Evolutionary conservation across 2,888 invertebrate genomes (phyloP).

Genomic region (Leptinotarsa tumamoca): DNA sequence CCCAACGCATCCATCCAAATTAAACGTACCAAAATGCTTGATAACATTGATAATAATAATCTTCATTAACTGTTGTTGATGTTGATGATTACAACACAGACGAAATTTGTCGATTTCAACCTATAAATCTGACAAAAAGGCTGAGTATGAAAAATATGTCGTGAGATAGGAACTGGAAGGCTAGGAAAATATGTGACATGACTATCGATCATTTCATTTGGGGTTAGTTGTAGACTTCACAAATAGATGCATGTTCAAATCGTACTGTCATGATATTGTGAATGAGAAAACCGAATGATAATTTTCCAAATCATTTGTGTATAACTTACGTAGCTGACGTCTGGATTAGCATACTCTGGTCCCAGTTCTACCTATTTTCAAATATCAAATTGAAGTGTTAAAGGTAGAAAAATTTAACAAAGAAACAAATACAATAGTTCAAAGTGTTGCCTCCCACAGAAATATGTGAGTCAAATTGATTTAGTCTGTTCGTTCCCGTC

Average conservation of each 20-base stretch:
- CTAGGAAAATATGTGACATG: no score
- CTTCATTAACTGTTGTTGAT: no score
- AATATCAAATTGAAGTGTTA: not conserved
- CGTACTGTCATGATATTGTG: slow-evolving; percentile 1
- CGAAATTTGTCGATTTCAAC: no score
- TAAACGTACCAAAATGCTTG: no score
- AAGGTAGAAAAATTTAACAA: not conserved
- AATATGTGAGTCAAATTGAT: not conserved
- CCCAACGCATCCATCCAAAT: no score
- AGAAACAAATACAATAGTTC: not conserved
- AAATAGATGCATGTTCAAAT: not conserved
- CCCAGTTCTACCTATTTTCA: not conserved
- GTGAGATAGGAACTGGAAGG: no score
- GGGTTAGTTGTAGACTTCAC: not conserved
- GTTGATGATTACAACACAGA: no score
- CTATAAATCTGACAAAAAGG: no score
- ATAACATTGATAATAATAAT: no score
- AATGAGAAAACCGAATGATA: not conserved
- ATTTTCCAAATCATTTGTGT: not conserved
- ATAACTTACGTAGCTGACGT: slow-evolving; percentile 36
- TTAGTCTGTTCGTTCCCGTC: no score
- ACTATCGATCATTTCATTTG: not conserved
- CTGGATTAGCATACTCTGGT: slow-evolving; percentile 18
- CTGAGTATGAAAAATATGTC: no score
- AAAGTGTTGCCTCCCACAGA: not conserved